Evolutionary conservation across 1,140 invertebrate species (phyloP), one percentile per base, ranked within the genome.

Genomic region (Pristionchus pacificus): DNA sequence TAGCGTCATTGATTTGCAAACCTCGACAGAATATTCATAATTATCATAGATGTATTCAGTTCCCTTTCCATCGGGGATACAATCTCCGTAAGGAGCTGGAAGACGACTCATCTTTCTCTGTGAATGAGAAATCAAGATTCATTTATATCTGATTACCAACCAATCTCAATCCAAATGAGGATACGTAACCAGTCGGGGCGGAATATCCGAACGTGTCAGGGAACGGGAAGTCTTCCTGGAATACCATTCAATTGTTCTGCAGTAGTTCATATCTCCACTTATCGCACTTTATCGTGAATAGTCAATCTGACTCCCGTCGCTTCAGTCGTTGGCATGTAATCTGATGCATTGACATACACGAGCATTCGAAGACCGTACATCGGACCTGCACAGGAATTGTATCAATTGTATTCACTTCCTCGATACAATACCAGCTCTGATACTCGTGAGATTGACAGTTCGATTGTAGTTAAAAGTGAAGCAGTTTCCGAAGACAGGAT

Each of bases 161-260:
- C 65, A 80, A 62, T 71, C 73, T 65, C 15, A 80, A 64, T 13
- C 79, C 79, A 74, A 80, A 80, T 28, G 79, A 80, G 0, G 80
- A 83, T n/a, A 80, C 76, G 68, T 84, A 80, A 61, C 79, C 79
- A 55, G 79, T 80, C 10, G 79, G 79, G 19, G 79, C 79, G 28
- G 77, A 80, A 68, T 80, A 80, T 1, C 79, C 79, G 65, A 78
- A 80, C 24, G 78, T 83, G 58, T 83, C 77, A n/a, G 79, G 79
- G 31, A 73, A 73, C 14, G 71, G 71, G 69, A 81, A 80, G n/a
- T 81, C 80, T 57, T 80, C 79, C 28, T 55, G 49, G 75, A 74
- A 28, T 74, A 58, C n/a, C 24, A 27, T 69, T 75, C 30, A 59
- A 72, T 27, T 70, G 75, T 25, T 74, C 77, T 0, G 75, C 75